Percentiles rank a stretch among this genome's conserved stretches.
phyloP scores from a whole-genome alignment of 2,888 invertebrate species.

The Chrysotoxum bicinctum region DNA sequence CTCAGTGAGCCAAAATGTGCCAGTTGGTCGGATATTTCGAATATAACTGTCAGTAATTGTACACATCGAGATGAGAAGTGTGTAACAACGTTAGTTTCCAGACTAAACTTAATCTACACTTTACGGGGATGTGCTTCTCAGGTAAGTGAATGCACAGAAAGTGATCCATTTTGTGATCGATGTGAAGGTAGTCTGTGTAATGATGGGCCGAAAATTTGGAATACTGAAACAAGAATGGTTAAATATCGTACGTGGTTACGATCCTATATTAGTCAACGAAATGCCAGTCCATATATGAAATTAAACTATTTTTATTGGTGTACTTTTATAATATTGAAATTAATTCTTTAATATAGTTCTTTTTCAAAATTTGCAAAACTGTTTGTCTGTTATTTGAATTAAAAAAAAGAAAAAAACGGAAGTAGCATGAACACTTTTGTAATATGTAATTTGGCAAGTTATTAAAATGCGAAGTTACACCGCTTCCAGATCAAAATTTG shows the following conservation, averaged over 20 bases:
- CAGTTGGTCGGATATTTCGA: constrained; percentile 61
- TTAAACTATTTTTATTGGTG: background rate
- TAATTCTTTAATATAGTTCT: background rate
- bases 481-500: no score
- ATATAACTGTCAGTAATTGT: constrained; percentile 75
- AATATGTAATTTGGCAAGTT: no score
- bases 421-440: no score
- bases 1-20: constrained; percentile 75
- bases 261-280: constrained; percentile 14
- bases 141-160: constrained; percentile 76
- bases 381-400: no score
- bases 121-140: constrained; percentile 76
- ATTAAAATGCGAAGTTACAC: no score
- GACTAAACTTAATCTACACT: constrained; percentile 75
- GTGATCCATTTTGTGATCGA: constrained; percentile 78
- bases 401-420: no score
- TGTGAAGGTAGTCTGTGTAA: constrained; percentile 79
- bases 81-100: constrained; percentile 76
- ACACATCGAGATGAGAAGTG: constrained; percentile 75
- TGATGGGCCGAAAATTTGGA: constrained; percentile 45
- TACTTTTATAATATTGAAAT: background rate
- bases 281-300: background rate
- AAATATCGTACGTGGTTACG: constrained; percentile 30
- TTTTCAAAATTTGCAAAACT: background rate
- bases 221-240: background rate